Evolutionary conservation across 1,140 invertebrate genomes (phyloP).

Genomic region (Drosophila baimaii): DNA sequence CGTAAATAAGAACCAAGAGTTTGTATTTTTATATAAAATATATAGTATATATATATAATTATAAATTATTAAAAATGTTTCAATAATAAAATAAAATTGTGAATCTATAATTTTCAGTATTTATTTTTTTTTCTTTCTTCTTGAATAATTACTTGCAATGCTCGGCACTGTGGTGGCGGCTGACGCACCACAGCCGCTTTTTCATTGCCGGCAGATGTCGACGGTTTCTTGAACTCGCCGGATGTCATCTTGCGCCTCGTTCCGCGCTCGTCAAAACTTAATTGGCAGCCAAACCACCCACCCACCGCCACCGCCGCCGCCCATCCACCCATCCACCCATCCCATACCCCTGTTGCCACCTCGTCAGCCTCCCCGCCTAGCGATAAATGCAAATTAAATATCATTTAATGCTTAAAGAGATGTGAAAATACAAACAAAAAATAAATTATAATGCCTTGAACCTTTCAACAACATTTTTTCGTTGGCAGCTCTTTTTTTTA

Average conservation of each 20-base stretch:
- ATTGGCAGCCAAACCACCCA: constrained; percentile 50
- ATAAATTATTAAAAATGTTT: too few relatives aligned
- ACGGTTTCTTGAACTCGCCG: constrained; percentile 42
- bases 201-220: constrained; percentile 33
- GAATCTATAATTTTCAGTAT: too few relatives aligned
- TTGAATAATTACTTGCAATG: neutral
- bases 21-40: too few relatives aligned
- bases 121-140: constrained; percentile 10
- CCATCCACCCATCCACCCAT: constrained; percentile 16
- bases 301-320: constrained; percentile 18
- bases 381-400: constrained; percentile 53
- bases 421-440: constrained; percentile 22
- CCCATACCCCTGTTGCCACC: neutral
- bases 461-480: constrained; percentile 39
- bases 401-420: constrained; percentile 46
- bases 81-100: too few relatives aligned
- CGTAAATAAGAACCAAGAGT: too few relatives aligned
- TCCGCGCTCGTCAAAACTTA: constrained; percentile 47
- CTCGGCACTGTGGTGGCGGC: constrained; percentile 30
- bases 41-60: too few relatives aligned
- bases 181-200: too few relatives aligned
- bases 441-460: constrained; percentile 54
- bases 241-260: constrained; percentile 51
- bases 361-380: neutral
- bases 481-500: constrained; percentile 31